Conservation (phyloP, 2,888 invertebrate species). For the Andrena marginata region DNA sequence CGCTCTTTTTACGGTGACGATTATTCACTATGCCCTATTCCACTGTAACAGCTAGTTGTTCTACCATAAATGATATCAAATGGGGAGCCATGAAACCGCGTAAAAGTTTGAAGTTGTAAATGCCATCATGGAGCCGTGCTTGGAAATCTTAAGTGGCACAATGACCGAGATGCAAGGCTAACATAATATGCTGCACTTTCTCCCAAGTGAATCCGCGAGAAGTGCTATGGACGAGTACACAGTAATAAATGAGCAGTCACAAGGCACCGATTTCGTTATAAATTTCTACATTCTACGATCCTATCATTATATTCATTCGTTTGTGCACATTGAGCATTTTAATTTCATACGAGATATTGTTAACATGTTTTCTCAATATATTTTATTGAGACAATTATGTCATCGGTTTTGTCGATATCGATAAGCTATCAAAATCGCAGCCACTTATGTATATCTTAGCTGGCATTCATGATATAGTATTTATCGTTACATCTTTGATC, state of each 20-base stretch:
- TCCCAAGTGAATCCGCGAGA: constrained; percentile 69
- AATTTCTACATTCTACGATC: not conserved
- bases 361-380: no score
- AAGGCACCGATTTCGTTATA: not conserved
- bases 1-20: not conserved
- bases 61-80: constrained; percentile 30
- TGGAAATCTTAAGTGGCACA: constrained; percentile 78
- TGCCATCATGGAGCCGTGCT: constrained; percentile 52
- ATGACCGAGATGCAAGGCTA: constrained; percentile 82
- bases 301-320: not conserved
- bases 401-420: no score
- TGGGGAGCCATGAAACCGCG: constrained; percentile 39
- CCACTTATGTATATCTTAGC: no score
- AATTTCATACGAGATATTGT: no score
- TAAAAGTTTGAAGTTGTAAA: constrained; percentile 63
- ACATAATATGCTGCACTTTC: constrained; percentile 82
- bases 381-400: no score
- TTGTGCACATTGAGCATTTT: no score
- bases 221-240: constrained; percentile 38
- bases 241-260: not conserved
- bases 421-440: no score
- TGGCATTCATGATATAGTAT: no score
- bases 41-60: not conserved
- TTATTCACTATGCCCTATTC: not conserved
- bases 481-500: no score